Conservation (phyloP, 2,888 invertebrate genomes). For the Germaria angustata region DNA sequence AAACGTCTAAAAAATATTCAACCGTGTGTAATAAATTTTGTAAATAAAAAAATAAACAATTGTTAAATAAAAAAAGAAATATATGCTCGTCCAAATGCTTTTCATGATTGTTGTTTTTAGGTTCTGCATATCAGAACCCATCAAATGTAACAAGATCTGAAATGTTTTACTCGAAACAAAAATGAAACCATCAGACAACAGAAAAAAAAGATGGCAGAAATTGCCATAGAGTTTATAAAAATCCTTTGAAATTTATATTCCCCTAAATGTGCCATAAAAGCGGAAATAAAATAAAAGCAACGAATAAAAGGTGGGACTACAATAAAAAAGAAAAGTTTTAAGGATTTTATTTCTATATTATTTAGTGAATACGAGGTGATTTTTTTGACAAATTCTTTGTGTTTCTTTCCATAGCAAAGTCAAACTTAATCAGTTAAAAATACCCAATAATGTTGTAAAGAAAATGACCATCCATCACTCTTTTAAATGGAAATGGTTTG, state of each 20-base stretch:
- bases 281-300: constrained; percentile 51
- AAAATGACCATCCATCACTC: no score
- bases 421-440: no score
- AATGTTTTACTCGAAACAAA: background rate
- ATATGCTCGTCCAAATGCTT: background rate
- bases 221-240: background rate
- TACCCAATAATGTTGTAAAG: no score
- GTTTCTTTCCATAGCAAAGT: no score
- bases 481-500: no score
- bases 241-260: constrained; percentile 8
- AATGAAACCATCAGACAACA: background rate
- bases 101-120: background rate
- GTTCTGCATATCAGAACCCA: constrained; percentile 10
- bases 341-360: no score
- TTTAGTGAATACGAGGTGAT: background rate
- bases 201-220: background rate
- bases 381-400: no score
- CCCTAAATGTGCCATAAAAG: constrained; percentile 28
- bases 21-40: constrained; percentile 48
- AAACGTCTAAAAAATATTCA: constrained; percentile 18
- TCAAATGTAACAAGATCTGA: constrained; percentile 22
- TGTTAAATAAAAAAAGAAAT: background rate
- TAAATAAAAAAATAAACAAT: constrained; percentile 1
- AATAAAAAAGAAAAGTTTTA: background rate
- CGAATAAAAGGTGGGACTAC: background rate